These are phyloP conservation scores for Hassar affinis DNA, from an alignment of 2,113 vertebrate species.

Conservation along the genomic window DNA sequence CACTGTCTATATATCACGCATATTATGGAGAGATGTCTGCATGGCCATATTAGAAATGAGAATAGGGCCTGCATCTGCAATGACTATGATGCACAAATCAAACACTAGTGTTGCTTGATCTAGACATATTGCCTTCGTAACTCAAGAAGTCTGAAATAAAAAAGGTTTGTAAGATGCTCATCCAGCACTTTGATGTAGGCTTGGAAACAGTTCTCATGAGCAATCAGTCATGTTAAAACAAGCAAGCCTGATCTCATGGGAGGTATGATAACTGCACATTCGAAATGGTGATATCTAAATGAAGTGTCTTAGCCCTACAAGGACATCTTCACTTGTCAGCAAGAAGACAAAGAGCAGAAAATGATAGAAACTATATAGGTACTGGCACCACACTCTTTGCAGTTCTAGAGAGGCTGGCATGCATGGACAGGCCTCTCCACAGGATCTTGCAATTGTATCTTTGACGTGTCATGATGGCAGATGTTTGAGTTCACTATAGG, in stretches of 20 bases:
- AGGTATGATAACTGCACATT: conserved; percentile 38
- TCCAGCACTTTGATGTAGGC: conserved; percentile 60
- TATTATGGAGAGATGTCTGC: conserved; percentile 54
- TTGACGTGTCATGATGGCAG: conserved; percentile 85
- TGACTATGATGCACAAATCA: conserved; percentile 64
- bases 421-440: conserved; percentile 89
- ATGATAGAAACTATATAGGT: conserved; percentile 30
- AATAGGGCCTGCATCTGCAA: conserved; percentile 56
- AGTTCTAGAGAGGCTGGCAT: conserved; percentile 77
- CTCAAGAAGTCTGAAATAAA: conserved; percentile 43
- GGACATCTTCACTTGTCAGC: conserved; percentile 33
- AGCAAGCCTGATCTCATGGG: conserved; percentile 49
- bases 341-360: conserved; percentile 36
- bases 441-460: conserved; percentile 89
- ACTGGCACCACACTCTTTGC: conserved; percentile 65
- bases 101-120: conserved; percentile 52
- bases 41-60: conserved; percentile 61
- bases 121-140: conserved; percentile 57
- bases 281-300: conserved; percentile 41
- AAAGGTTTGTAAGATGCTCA: conserved; percentile 63
- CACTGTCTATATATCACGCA: conserved; percentile 45
- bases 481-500: conserved; percentile 48
- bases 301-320: conserved; percentile 26
- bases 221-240: conserved; percentile 56
- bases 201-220: conserved; percentile 59